Evolutionary conservation across 2,113 vertebrate species (phyloP), one percentile per base, ranked within the genome.

Genomic region (Polypterus bichir): DNA sequence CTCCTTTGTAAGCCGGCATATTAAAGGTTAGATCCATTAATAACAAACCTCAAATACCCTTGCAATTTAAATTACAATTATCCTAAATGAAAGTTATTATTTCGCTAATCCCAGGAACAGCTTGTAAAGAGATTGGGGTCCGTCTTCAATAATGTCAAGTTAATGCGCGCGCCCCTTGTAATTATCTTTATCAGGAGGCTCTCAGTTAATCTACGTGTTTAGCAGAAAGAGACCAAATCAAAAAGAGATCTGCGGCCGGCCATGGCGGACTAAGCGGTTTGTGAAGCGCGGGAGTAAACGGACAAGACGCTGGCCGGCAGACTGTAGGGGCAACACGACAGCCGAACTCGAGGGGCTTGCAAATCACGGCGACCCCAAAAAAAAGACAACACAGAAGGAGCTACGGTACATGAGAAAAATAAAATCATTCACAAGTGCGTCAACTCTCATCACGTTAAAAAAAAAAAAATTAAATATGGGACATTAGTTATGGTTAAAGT

Each of bases 31-130:
- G 58, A 59, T 54, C 64, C 61, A 9, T 69, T 65, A 63, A 64
- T 72, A 73, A 67, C 68, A 59, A 52, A 57, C 49, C 61, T 44
- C 48, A 62, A 67, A 68, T 66, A 65, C 76, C 73, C 67, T 65
- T 73, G 70, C 7, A 49, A 77, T 44, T 59, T 79, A 71, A 76
- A 78, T 63, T 69, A 81, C 81, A 85, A 81, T 88, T 81, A 83
- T 77, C 77, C 71, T 77, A 79, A 81, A 87, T 79, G 84, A 87
- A 87, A 89, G 83, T 87, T 83, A 83, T 83, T 85, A 80, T 86
- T 86, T 75, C 76, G 78, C 73, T 88, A 88, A 89, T 86, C 84
- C 81, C 0, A 0, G 69, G 78, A 84, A 83, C 86, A 86, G 84
- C 85, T 87, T 88, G 82, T 69, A 2, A 73, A 65, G 75, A 84